Percentiles rank a stretch among this genome's conserved stretches.
phyloP scores from a whole-genome alignment of 2,888 invertebrate species.

The Trisateles emortualis region DNA sequence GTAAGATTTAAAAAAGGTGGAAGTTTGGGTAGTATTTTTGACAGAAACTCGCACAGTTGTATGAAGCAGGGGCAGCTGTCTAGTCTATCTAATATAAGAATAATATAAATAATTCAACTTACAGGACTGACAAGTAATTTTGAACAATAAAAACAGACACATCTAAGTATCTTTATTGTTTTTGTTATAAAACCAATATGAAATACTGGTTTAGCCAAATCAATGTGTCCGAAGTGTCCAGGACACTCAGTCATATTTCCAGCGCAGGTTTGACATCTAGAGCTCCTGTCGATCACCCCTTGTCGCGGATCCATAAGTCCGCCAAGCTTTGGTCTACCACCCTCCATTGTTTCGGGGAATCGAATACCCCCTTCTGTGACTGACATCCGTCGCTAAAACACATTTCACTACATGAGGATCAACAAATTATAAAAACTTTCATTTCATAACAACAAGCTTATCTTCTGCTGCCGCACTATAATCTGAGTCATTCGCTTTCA shows the following conservation, averaged over 20 bases:
- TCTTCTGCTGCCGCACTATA: too few species aligned
- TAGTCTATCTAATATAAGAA: neutral
- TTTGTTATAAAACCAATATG: slow-evolving; percentile 99
- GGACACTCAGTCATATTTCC: slow-evolving; percentile 99
- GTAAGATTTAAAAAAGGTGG: too few species aligned
- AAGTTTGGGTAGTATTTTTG: too few species aligned
- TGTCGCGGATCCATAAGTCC: slow-evolving; percentile 99
- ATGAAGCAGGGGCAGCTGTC: too few species aligned
- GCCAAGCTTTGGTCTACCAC: slow-evolving; percentile 98
- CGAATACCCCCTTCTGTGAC: slow-evolving; percentile 98
- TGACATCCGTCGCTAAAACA: slow-evolving; percentile 96
- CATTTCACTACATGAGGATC: neutral
- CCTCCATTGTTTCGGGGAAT: slow-evolving; percentile 99
- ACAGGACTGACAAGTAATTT: slow-evolving; percentile 98
- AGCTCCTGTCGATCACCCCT: slow-evolving; percentile 97
- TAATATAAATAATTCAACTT: slow-evolving; percentile 76
- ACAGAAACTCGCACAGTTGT: too few species aligned
- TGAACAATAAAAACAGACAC: slow-evolving; percentile 99
- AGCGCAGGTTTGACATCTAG: slow-evolving; percentile 98
- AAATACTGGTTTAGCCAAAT: slow-evolving; percentile 99
- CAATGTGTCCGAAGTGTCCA: slow-evolving; percentile 99
- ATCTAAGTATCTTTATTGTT: slow-evolving; percentile 98
- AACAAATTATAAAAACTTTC: neutral
- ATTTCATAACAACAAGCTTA: neutral
- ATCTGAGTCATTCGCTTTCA: neutral